These are phyloP conservation scores for Paramisgurnus dabryanus DNA, from an alignment of 2,113 vertebrate species.

Conservation along the genomic window DNA sequence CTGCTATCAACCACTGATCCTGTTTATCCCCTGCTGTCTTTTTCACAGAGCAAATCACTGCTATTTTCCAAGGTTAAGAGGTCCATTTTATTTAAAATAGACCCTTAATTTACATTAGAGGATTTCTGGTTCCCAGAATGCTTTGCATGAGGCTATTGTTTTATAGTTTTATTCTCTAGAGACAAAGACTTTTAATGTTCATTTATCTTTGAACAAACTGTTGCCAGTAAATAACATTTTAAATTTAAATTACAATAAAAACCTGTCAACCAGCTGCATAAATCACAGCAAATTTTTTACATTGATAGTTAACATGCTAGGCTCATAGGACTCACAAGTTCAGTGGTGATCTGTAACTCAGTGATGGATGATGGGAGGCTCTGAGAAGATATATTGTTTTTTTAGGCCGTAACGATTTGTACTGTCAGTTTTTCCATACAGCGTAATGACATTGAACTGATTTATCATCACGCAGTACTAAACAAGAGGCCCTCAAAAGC, in stretches of 20 bases:
- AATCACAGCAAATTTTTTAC: too few species aligned
- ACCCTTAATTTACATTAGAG: neutral
- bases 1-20: constrained; percentile 71
- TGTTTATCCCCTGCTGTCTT: constrained; percentile 73
- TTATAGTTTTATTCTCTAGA: too few species aligned
- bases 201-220: too few species aligned
- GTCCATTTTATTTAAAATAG: constrained; percentile 36
- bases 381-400: constrained; percentile 29
- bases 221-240: too few species aligned
- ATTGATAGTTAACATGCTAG: constrained; percentile 5
- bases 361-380: constrained; percentile 35
- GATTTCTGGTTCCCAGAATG: too few species aligned
- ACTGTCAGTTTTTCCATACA: constrained; percentile 22
- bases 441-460: constrained; percentile 21
- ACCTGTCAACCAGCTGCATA: too few species aligned
- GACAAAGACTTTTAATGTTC: too few species aligned
- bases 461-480: constrained; percentile 30
- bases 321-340: constrained; percentile 15
- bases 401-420: constrained; percentile 45
- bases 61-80: constrained; percentile 27
- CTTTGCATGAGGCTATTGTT: too few species aligned
- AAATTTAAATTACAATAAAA: too few species aligned
- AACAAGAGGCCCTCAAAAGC: constrained; percentile 35
- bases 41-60: constrained; percentile 15
- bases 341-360: constrained; percentile 29